phyloP scores from a whole-genome alignment of 2,888 invertebrate genomes.

The Diarsia dahlii region DNA sequence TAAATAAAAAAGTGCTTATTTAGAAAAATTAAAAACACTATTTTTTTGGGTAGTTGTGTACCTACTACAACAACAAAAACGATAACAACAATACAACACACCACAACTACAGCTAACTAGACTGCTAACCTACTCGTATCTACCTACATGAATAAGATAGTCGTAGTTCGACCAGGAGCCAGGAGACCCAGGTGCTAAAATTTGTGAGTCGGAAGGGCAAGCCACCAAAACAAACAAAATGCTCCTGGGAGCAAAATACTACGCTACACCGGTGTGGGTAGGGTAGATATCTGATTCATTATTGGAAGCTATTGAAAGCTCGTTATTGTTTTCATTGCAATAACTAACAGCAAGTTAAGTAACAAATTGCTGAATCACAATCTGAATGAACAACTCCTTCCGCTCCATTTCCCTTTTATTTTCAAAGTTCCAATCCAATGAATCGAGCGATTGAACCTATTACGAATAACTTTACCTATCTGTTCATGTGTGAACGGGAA shows the following conservation, averaged over 20 bases:
- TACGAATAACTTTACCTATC: slow-evolving; percentile 83
- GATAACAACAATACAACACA: no score
- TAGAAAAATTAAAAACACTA: no score
- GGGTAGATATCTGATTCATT: not conserved
- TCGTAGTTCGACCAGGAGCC: no score
- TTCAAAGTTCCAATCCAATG: slow-evolving; percentile 85
- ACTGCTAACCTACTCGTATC: no score
- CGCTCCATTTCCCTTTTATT: slow-evolving; percentile 86
- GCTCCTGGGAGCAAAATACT: not conserved
- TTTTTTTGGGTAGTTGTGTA: no score
- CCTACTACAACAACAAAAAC: no score
- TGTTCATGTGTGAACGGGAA: slow-evolving; percentile 78
- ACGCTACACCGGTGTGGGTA: not conserved
- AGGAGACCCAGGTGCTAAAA: no score
- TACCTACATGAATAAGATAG: no score
- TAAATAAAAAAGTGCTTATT: no score
- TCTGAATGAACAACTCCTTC: slow-evolving; percentile 84
- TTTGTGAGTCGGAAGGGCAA: no score
- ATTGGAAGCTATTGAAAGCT: slow-evolving; percentile 15
- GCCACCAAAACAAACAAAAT: no score
- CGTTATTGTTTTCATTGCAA: slow-evolving; percentile 51
- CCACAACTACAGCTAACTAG: no score
- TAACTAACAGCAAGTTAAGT: slow-evolving; percentile 59
- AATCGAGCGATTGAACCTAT: slow-evolving; percentile 84
- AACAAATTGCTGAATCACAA: slow-evolving; percentile 83